Evolutionary conservation across 2,888 invertebrate species (phyloP).

Genomic region (Acrobasis repandana): DNA sequence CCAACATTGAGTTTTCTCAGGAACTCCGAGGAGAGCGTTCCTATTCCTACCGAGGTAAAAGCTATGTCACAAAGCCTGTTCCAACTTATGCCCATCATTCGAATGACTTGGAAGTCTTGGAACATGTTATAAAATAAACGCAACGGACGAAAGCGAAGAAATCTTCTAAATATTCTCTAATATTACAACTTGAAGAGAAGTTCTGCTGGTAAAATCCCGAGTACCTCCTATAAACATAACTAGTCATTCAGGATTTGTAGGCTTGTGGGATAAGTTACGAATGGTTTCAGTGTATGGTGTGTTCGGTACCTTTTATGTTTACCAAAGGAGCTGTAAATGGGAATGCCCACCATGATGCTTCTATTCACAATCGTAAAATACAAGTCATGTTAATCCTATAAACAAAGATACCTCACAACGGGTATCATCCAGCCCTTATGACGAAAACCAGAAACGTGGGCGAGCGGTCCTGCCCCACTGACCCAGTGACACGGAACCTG

Average conservation of each 20-base stretch:
- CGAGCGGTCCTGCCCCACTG: conserved; percentile 63
- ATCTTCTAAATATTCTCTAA: no score
- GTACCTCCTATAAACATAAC: no score
- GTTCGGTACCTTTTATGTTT: no score
- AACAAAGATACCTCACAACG: conserved; percentile 7
- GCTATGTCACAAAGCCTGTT: conserved; percentile 5
- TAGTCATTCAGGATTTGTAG: no score
- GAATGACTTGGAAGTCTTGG: neutral
- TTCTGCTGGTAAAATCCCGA: no score
- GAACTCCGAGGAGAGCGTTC: neutral
- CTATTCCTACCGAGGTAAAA: neutral
- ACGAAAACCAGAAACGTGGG: conserved; percentile 47
- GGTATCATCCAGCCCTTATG: conserved; percentile 53
- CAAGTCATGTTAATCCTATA: neutral
- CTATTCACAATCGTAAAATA: neutral
- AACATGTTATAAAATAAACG: neutral
- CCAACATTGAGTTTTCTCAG: neutral
- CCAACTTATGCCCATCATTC: neutral
- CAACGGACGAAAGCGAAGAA: neutral
- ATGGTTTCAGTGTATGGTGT: no score
- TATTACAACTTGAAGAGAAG: no score
- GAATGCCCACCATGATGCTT: neutral
- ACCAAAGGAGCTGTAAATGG: no score
- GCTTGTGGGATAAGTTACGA: no score
- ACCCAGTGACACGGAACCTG: conserved; percentile 64